Percentiles rank a stretch among this genome's conserved stretches.
Evolutionary conservation across 1,140 invertebrate genomes (phyloP).

Genomic region (Orius laevigatus): DNA sequence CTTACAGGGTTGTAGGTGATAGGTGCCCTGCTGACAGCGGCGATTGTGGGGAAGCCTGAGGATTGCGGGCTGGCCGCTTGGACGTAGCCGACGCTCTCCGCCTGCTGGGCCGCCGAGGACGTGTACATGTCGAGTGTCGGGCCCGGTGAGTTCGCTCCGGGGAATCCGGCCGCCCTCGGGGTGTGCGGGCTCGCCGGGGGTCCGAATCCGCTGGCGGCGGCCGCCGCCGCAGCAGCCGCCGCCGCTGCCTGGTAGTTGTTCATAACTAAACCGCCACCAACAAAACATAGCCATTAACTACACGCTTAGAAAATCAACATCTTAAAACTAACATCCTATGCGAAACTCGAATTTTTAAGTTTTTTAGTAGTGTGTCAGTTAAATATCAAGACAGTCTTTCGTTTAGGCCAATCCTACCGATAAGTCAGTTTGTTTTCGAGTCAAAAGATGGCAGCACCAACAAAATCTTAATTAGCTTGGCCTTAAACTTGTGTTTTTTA

Average conservation of each 20-base stretch:
- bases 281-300: too few species aligned
- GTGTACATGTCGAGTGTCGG: slow-evolving; percentile 79
- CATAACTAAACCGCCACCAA: too few species aligned
- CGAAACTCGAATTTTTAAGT: too few species aligned
- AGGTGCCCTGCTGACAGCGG: slow-evolving; percentile 72
- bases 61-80: slow-evolving; percentile 85
- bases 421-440: too few species aligned
- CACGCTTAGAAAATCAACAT: too few species aligned
- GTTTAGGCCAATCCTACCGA: too few species aligned
- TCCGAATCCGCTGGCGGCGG: slow-evolving; percentile 49
- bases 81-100: slow-evolving; percentile 70
- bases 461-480: too few species aligned
- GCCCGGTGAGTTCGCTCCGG: slow-evolving; percentile 61
- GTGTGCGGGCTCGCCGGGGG: slow-evolving; percentile 48
- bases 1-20: slow-evolving; percentile 79
- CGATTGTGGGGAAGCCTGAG: slow-evolving; percentile 69
- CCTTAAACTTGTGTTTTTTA: too few species aligned
- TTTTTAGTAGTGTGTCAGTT: too few species aligned
- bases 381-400: too few species aligned
- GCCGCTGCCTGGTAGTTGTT: slow-evolving; percentile 71
- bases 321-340: too few species aligned
- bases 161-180: slow-evolving; percentile 25
- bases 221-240: slow-evolving; percentile 45
- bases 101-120: slow-evolving; percentile 42
- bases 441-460: too few species aligned